Evolutionary conservation across 2,113 vertebrate species (phyloP), one percentile per base, ranked within the genome.

Genomic region (Microcebus tavaratra): DNA sequence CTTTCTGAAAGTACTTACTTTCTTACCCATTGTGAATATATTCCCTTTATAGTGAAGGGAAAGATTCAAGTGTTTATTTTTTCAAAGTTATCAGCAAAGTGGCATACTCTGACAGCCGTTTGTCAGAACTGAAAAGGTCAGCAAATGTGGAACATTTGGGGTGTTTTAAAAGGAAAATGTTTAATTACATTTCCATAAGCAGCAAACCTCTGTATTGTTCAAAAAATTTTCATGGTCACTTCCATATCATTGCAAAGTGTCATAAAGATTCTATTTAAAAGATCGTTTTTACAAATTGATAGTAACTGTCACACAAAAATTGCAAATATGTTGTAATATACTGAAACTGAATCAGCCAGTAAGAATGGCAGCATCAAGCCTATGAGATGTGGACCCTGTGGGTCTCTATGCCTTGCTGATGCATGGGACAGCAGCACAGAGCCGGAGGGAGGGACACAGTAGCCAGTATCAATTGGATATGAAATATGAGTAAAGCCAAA

Each of bases 101-200:
- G 63, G 53, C 68, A 79, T 80, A 59, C 80, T 89, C 91, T 95
- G 97, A 95, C 91, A 94, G 75, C 97, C 91, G 96, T 89, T 93
- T 89, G 68, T 96, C 92, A 94, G 86, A 78, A 89, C 31, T 65
- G 95, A 96, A 97, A 96, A 97, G 96, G 92, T 94, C 95, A 97
- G 88, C 17, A 73, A 96, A 91, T 53, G 20, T 31, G 36, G 42
- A 93, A 84, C 79, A 93, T 80, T 91, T 94, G 48, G 67, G 36
- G 79, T 92, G 67, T 94, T 96, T 94, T 55, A 42, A 95, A 80
- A 94, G 72, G 80, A 83, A 94, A 94, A 83, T 36, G 57, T 65
- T 97, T 76, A 84, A 92, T 92, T 94, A 57, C 55, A 29, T 86
- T 94, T 94, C 61, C 29, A 3, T 45, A 94, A 91, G 75, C 76